Conservation (phyloP, 2,888 invertebrate genomes). For the Ophonus ardosiacus region DNA sequence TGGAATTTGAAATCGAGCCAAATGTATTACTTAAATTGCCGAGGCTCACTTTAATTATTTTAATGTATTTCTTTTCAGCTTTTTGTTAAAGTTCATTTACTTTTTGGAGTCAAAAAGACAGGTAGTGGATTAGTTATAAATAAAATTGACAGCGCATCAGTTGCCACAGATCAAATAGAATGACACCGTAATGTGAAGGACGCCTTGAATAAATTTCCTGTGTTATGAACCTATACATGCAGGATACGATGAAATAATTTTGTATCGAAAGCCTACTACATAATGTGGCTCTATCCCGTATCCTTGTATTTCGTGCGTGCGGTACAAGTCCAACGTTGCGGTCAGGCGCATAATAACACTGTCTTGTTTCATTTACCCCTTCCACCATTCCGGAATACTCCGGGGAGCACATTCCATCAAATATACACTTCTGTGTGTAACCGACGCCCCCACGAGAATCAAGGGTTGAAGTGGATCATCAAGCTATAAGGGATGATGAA, state of each 20-base stretch:
- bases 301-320: background rate
- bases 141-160: too few relatives aligned
- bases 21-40: too few relatives aligned
- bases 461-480: background rate
- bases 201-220: too few relatives aligned
- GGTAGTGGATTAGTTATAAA: too few relatives aligned
- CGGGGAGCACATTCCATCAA: conserved; percentile 60
- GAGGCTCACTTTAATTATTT: too few relatives aligned
- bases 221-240: too few relatives aligned
- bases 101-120: too few relatives aligned
- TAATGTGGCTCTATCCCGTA: background rate
- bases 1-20: too few relatives aligned
- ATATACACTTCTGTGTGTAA: conserved; percentile 60
- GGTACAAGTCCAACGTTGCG: background rate
- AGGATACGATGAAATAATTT: background rate
- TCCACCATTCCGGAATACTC: conserved; percentile 12
- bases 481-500: background rate
- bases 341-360: conserved; percentile 58
- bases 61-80: too few relatives aligned
- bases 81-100: too few relatives aligned
- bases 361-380: conserved; percentile 62
- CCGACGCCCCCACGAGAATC: conserved; percentile 5
- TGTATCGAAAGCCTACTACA: background rate
- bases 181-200: too few relatives aligned
- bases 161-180: too few relatives aligned